Evolutionary conservation across 2,888 invertebrate genomes (phyloP), one percentile per base, ranked within the genome.

Genomic region (Heteromyza rotundicornis): DNA sequence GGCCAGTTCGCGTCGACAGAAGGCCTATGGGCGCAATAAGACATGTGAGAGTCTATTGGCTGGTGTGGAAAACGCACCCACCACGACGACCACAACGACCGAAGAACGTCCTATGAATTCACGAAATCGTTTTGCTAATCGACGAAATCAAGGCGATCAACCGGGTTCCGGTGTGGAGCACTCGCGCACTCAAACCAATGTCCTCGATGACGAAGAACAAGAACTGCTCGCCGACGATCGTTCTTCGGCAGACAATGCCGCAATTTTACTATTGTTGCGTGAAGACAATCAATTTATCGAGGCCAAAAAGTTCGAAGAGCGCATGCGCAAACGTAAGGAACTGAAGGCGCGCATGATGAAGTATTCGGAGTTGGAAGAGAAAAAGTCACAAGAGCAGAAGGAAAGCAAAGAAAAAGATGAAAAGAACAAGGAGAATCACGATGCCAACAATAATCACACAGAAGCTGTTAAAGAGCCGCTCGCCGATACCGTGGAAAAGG

Each of bases 291-390:
- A 82, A 67, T 80, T 74, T 22, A 40, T 85, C 72, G 66, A 84
- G 85, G 77, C 85, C 81, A 78, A 77, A 61, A 82, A 79, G 85
- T 64, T 85, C 53, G 86, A 87, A 68, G 93, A 94, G 69, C 86
- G 94, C 50, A 92, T 92, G 79, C 90, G 90, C 10, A 89, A 90
- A 72, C 87, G 94, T 36, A 93, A 93, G 75, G 94, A 91, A 73
- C 87, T 94, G 12, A 92, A 92, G 78, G 94, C 94, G 78, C 85
- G 94, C 63, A 92, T 93, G 64, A 87, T 90, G 86, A 94, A 93
- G 80, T 94, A 94, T 80, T 89, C 92, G 27, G 91, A 91, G 51
- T 84, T 92, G 68, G 92, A 92, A 72, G 91, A 91, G 73, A 22
- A 82, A 66, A 24, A 62, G 53, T 19, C 66, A 59, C 17, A 59